These are phyloP conservation scores for Chironomus tepperi DNA, from an alignment of 1,140 invertebrate genomes.

Conservation along the genomic window DNA sequence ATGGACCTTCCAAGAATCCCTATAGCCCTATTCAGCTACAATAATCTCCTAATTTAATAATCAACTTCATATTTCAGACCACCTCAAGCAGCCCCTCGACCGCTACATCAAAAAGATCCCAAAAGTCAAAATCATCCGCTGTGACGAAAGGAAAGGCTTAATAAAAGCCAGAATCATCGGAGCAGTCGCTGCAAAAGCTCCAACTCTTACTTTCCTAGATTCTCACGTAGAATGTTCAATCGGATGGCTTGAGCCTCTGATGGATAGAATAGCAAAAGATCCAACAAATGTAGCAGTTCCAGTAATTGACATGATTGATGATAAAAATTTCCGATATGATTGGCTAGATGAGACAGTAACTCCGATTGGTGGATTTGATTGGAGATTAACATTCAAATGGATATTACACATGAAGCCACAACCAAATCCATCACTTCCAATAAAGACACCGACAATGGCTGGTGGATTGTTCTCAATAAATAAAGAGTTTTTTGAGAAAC, in stretches of 20 bases:
- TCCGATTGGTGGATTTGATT: conserved; percentile 83
- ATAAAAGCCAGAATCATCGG: conserved; percentile 65
- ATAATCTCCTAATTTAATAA: too few species aligned
- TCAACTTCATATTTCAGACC: conserved; percentile 39
- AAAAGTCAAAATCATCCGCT: conserved; percentile 60
- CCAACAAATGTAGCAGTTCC: conserved; percentile 45
- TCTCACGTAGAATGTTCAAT: conserved; percentile 70
- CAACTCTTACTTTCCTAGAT: conserved; percentile 71
- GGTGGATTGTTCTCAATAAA: conserved; percentile 62
- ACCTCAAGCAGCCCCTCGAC: conserved; percentile 47
- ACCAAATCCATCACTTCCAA: conserved; percentile 55
- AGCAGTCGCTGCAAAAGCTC: conserved; percentile 51
- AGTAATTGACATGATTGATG: conserved; percentile 52
- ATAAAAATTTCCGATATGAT: conserved; percentile 48
- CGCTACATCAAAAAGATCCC: conserved; percentile 46
- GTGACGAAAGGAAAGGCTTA: conserved; percentile 63
- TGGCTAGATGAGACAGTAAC: conserved; percentile 45
- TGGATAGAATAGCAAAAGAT: conserved; percentile 43
- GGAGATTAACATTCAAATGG: conserved; percentile 94
- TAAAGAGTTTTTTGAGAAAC: conserved; percentile 77
- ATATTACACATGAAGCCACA: conserved; percentile 34
- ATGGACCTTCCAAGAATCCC: too few species aligned
- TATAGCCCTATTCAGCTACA: too few species aligned
- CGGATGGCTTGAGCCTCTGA: conserved; percentile 58
- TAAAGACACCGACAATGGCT: conserved; percentile 90